phyloP scores from a whole-genome alignment of 2,888 invertebrate species.

The Octodonta nipae region DNA sequence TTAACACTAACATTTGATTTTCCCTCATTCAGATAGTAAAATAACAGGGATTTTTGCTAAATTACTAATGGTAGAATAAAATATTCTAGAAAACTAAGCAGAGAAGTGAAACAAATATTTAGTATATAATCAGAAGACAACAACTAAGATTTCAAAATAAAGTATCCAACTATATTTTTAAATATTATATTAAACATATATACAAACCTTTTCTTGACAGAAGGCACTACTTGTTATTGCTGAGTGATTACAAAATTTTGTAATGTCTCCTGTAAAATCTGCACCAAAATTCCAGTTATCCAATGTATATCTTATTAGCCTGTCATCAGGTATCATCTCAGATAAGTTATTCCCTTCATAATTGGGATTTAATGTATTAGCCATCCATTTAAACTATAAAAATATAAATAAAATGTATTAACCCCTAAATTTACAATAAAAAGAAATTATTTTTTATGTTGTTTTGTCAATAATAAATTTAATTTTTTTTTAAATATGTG shows the following conservation, averaged over 20 bases:
- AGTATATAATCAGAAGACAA: too few species aligned
- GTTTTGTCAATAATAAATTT: too few species aligned
- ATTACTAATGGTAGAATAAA: too few species aligned
- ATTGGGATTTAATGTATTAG: slow-evolving; percentile 79
- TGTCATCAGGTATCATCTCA: slow-evolving; percentile 68
- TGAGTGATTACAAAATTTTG: slow-evolving; percentile 53
- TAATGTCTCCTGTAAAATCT: slow-evolving; percentile 77
- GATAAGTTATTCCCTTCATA: slow-evolving; percentile 71
- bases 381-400: slow-evolving; percentile 73
- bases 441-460: too few species aligned
- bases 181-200: not conserved
- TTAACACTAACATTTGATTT: too few species aligned
- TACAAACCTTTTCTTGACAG: slow-evolving; percentile 10
- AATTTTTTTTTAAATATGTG: too few species aligned
- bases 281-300: slow-evolving; percentile 75
- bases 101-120: not conserved
- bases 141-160: too few species aligned
- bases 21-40: too few species aligned
- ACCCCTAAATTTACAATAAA: too few species aligned
- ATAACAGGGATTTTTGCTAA: too few species aligned
- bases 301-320: slow-evolving; percentile 65
- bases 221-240: slow-evolving; percentile 41
- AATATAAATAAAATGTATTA: too few species aligned
- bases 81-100: too few species aligned
- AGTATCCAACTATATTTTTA: not conserved